Evolutionary conservation across 2,113 vertebrate species (phyloP), one percentile per base, ranked within the genome.

Genomic region (Sphaerodactylus townsendi): DNA sequence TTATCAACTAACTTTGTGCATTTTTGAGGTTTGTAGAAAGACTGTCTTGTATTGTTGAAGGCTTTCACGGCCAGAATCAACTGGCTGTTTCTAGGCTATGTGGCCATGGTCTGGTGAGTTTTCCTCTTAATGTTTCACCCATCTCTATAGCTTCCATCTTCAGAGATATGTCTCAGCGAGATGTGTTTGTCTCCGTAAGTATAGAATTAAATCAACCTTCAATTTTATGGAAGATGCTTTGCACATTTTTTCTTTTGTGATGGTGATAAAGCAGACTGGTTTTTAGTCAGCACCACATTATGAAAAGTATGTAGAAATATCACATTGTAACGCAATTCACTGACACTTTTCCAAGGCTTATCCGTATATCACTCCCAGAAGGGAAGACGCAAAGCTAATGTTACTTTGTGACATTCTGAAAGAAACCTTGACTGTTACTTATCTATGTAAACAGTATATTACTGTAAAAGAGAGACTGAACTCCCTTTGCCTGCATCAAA

Each of bases 321-420:
- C 82, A 73, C 3, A 79, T 30, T 33, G 77, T 13, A 87, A 84
- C 30, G 53, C 15, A 84, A 15, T 75, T 87, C 79, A 1, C 76
- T 88, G 10, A 68, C 88, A 85, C 69, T 81, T 85, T 39, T 23
- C 59, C 81, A 84, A 59, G 50, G 33, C 64, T 64, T 44, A 80
- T 86, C 79, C 65, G 73, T 69, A 88, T 88, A 89, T 81, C 79
- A 86, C 85, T 86, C 71, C 35, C 2, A 44, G 78, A 77, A 77
- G n/a, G n/a, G n/a, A n/a, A 35, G 2, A 4, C 41, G 88, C 66
- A 76, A 71, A 85, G 79, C 76, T 69, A 87, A 50, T 5, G 76
- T 23, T 80, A 83, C 28, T 75, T 44, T 79, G 65, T 64, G 66
- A 66, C 81, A 33, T 82, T 88, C 41, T 79, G 82, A 90, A 90